Base-by-base conservation (phyloP, 2,113 vertebrate species). In the Scophthalmus maximus region DNA sequence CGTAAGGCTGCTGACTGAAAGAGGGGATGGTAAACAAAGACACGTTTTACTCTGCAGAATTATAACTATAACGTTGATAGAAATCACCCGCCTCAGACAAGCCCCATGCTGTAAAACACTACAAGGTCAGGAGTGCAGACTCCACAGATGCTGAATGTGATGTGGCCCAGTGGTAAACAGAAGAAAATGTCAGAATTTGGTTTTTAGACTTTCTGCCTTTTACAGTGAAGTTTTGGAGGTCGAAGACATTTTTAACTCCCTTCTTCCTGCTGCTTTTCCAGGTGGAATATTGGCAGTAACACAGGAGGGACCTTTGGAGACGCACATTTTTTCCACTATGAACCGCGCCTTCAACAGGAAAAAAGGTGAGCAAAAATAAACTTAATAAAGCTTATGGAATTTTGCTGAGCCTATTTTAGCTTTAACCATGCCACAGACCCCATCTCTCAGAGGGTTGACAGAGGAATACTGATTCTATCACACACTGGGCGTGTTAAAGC, bases 321-420 rank as follows among this genome's bases (percentile, higher is more conserved):
- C 84, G 4, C 81, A 82, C 73, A 34, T 76, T 90, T 23, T n/a
- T 91, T 91, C 84, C 95, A 96, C 89, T 91, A 97, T 97, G 96
- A 97, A 96, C 79, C 95, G 95, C 69, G 95, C 96, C 83, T 97
- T 97, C 91, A 96, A 94, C 92, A 94, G 95, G 82, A 97, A 97
- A 89, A 97, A 95, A 95, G 96, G 96, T 97, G 86, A 91, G 87
- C 74, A 56, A 23, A 57, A 6, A 68, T 3, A 56, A 12, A 50
- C 0, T 34, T 27, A 8, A 49, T 79, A 46, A 26, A 55, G 40
- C 14, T 52, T 12, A 18, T 10, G 32, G 52, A 50, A 7, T 9
- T 40, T 10, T 46, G 36, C 27, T 23, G 4, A 20, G 32, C 11
- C 40, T 2, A n/a, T 59, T 69, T 58, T 38, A 63, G 46, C 47